Conservation (phyloP, 2,888 invertebrate species). For the Girardia tigrina region DNA sequence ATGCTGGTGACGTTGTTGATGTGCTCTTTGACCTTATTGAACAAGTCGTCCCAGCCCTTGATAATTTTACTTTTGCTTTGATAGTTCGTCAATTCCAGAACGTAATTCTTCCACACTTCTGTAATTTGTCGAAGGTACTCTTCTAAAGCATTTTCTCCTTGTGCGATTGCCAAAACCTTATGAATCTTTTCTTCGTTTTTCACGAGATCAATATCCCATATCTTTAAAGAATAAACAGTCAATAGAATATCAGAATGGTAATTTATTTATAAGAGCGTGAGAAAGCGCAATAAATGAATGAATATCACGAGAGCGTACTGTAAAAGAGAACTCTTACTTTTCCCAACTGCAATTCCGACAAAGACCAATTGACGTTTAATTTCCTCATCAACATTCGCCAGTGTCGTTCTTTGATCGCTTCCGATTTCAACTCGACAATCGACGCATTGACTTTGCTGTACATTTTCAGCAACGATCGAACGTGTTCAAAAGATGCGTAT, state of each 20-base stretch:
- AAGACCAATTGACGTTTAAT: slow-evolving; percentile 80
- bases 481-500: slow-evolving; percentile 93
- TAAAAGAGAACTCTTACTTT: no score
- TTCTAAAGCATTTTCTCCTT: slow-evolving; percentile 97
- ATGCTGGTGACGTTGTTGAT: slow-evolving; percentile 98
- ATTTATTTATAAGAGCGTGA: no score
- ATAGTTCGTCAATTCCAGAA: slow-evolving; percentile 88
- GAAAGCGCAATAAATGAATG: no score
- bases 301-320: no score
- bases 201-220: slow-evolving; percentile 92
- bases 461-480: slow-evolving; percentile 80
- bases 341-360: slow-evolving; percentile 74
- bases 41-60: slow-evolving; percentile 96
- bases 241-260: no score
- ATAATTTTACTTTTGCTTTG: slow-evolving; percentile 96
- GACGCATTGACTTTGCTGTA: slow-evolving; percentile 90
- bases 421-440: slow-evolving; percentile 91
- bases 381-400: slow-evolving; percentile 94
- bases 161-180: slow-evolving; percentile 87
- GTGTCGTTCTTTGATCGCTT: slow-evolving; percentile 93
- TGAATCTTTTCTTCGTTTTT: slow-evolving; percentile 83
- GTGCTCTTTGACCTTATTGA: slow-evolving; percentile 97
- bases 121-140: slow-evolving; percentile 94
- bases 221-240: neutral
- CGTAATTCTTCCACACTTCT: slow-evolving; percentile 95